Conservation (phyloP, 2,113 vertebrate species). For the Zosterops pallidus region DNA sequence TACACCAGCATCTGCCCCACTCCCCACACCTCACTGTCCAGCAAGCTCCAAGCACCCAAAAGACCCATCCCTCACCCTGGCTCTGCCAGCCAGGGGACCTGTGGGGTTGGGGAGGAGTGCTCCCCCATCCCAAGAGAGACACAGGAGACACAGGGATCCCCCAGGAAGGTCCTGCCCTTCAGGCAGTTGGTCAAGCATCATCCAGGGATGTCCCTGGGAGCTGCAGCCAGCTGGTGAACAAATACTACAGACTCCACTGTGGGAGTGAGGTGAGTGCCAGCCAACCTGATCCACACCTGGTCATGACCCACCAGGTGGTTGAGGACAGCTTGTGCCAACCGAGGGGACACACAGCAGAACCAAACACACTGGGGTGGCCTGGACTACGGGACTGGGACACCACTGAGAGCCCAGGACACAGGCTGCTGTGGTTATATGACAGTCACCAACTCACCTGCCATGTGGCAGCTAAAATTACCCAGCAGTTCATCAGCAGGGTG, state of each 20-base stretch:
- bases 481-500: not conserved
- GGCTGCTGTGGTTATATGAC: not conserved
- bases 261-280: not conserved
- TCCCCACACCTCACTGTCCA: not conserved
- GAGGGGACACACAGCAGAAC: not conserved
- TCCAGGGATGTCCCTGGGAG: not conserved
- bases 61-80: not conserved
- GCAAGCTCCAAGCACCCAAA: not conserved
- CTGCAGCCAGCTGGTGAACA: not conserved
- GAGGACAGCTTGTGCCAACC: not conserved
- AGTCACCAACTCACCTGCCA: not conserved
- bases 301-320: not conserved
- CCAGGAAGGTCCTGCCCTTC: not conserved
- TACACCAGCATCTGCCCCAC: not conserved
- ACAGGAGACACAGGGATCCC: accelerated
- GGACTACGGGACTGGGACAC: not conserved
- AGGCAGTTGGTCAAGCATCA: not conserved
- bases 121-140: not conserved
- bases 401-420: not conserved
- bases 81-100: not conserved
- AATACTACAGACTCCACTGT: not conserved
- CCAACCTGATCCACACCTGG: not conserved
- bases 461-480: not conserved
- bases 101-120: not conserved
- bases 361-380: not conserved